phyloP scores from a whole-genome alignment of 2,797 vertebrate species.

The Manis javanica region DNA sequence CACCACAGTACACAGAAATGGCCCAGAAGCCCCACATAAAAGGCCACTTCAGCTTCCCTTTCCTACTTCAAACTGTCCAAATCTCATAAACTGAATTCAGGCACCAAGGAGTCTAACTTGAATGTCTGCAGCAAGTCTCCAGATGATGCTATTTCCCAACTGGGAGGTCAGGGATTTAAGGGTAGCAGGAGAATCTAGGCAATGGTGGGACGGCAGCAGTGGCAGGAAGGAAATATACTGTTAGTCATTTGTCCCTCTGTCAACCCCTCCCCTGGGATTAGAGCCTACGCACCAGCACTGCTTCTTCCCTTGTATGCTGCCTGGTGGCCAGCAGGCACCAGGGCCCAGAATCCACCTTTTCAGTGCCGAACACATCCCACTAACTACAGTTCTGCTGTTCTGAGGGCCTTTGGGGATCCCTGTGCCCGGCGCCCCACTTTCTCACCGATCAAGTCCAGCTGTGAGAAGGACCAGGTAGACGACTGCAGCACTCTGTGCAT shows the following conservation, averaged over 20 bases:
- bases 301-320: background rate
- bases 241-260: background rate
- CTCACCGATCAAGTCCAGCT: background rate
- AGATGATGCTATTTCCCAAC: background rate
- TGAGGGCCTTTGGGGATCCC: background rate
- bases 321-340: background rate
- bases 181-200: background rate
- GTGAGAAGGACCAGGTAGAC: background rate
- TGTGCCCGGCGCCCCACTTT: background rate
- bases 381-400: background rate
- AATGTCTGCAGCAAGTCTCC: background rate
- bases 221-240: background rate
- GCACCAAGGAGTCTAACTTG: background rate
- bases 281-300: background rate
- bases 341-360: background rate
- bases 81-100: background rate
- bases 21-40: background rate
- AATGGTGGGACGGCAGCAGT: too few species aligned
- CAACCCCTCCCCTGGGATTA: background rate
- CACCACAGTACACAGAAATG: background rate
- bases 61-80: background rate
- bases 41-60: background rate
- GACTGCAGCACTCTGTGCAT: background rate
- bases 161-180: background rate
- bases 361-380: background rate